Conservation (phyloP, 1,140 invertebrate genomes). For the Monochamus saltuarius region DNA sequence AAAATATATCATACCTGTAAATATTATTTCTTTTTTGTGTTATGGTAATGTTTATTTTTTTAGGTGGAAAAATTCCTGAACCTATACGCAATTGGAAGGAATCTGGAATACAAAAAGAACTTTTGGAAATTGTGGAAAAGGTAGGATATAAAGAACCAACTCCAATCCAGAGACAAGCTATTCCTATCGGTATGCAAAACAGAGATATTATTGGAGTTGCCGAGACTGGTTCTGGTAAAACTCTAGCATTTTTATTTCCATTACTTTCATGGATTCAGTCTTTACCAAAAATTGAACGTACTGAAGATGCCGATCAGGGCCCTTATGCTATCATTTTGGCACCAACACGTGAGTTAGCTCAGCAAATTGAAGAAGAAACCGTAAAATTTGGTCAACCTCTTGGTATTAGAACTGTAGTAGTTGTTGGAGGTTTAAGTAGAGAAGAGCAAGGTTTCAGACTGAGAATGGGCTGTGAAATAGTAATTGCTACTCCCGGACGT, state of each 20-base stretch:
- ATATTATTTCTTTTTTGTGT: not conserved
- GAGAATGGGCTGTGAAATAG: constrained; percentile 97
- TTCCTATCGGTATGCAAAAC: constrained; percentile 98
- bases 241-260: constrained; percentile 96
- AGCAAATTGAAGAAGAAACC: constrained; percentile 99
- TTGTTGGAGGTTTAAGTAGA: constrained; percentile 95
- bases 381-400: constrained; percentile 95
- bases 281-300: constrained; percentile 90
- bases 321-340: constrained; percentile 99
- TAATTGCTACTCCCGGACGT: constrained; percentile 99
- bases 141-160: constrained; percentile 98
- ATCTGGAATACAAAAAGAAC: constrained; percentile 85
- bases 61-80: constrained; percentile 90
- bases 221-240: constrained; percentile 93
- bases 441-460: constrained; percentile 98
- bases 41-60: constrained; percentile 14
- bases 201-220: constrained; percentile 99
- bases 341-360: constrained; percentile 97
- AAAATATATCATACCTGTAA: too few relatives aligned
- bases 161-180: constrained; percentile 98
- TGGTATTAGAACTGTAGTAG: constrained; percentile 94
- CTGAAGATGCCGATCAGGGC: constrained; percentile 93
- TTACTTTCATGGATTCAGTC: constrained; percentile 97
- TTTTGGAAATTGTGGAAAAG: constrained; percentile 93
- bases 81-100: constrained; percentile 96